Evolutionary conservation across 2,888 invertebrate genomes (phyloP), one percentile per base, ranked within the genome.

Genomic region (Latrodectus hesperus): DNA sequence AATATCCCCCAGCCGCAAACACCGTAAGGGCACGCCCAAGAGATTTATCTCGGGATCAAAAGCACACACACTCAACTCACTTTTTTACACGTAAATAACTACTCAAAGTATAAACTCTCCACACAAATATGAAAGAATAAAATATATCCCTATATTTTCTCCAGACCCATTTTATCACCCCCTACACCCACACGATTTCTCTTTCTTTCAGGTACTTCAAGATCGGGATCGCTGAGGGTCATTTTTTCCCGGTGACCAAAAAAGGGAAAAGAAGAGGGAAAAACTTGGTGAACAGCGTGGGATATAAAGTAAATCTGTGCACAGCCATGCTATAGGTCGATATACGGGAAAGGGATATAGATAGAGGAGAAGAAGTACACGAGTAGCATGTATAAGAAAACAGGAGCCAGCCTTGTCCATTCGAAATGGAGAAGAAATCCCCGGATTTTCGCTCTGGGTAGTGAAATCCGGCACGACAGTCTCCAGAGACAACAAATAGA

Each of bases 321-420:
- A 22, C 53, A 75, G 68, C 55, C 64, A 65, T 67, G 60, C 67
- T 53, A 26, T 49, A 71, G 83, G 76, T 60, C 70, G 70, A 71
- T 60, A 64, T 70, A 65, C 49, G 74, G 53, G 22, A 51, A 38
- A 53, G 17, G 60, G 55, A 60, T 72, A 51, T 38, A 83, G 75
- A 81, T 81, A 74, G 81, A 75, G 67, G 70, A 74, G 70, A 55
- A 60, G 75, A 26, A 70, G 68, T 60, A 75, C 75, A 83, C 49
- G 76, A 83, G 75, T 64, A 55, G 83, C 76, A 83, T 83, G 83
- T 76, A 76, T 76, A 76, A 83, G 71, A 52, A 65, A 83, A 83
- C 70, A 76, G 65, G 75, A 55, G 38, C 52, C n/a, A 3, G 16
- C 52, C 51, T 70, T 83, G 83, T 83, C 83, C 83, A 83, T 83